Percentiles rank a stretch among this genome's conserved stretches.
Conservation (phyloP, 2,113 vertebrate genomes). For the Machaerirhynchus nigripectus region DNA sequence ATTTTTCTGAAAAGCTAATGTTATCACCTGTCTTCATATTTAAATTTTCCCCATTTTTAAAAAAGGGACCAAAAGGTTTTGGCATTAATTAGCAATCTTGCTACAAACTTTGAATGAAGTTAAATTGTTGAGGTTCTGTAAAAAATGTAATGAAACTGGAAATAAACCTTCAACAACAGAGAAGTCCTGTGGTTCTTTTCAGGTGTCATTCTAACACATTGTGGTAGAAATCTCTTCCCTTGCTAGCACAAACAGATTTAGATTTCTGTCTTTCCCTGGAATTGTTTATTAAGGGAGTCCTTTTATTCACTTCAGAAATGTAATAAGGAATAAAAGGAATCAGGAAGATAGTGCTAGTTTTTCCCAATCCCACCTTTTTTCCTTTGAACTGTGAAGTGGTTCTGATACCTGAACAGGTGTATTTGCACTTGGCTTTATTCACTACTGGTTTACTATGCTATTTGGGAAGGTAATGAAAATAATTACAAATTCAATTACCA, state of each 20-base stretch:
- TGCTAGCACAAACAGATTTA: neutral
- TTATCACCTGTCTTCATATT: neutral
- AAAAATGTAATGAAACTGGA: neutral
- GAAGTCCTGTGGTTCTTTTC: neutral
- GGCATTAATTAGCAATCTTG: neutral
- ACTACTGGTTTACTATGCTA: neutral
- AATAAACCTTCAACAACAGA: neutral
- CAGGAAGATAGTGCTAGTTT: neutral
- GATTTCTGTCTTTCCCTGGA: neutral
- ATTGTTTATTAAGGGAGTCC: neutral
- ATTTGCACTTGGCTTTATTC: neutral
- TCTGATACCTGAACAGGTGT: neutral
- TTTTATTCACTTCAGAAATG: neutral
- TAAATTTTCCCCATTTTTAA: neutral
- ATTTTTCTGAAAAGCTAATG: neutral
- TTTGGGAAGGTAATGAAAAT: constrained; percentile 29
- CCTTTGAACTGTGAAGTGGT: neutral
- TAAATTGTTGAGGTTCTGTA: neutral
- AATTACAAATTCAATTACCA: constrained; percentile 40
- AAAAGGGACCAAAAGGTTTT: neutral
- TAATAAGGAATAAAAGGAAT: neutral
- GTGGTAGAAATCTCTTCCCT: neutral
- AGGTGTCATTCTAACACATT: neutral
- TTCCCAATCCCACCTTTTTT: neutral
- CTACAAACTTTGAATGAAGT: neutral